phyloP scores from a whole-genome alignment of 1,140 invertebrate species.

The Trichonephila inaurata region DNA sequence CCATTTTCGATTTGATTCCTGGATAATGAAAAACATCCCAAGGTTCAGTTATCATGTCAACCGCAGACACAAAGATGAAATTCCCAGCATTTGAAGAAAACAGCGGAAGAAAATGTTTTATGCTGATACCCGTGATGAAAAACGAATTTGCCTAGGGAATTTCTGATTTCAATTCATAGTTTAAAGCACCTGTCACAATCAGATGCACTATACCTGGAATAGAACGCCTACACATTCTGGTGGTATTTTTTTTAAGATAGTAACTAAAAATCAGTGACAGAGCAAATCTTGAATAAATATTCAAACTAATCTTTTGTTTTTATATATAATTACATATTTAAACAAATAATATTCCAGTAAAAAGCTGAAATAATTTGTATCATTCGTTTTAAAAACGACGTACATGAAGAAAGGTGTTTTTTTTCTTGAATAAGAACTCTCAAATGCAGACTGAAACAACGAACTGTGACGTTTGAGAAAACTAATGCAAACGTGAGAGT shows the following conservation, averaged over 20 bases:
- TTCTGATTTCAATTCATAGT: neutral
- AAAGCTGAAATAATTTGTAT: too few relatives aligned
- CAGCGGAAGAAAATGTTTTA: neutral
- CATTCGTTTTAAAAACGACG: too few relatives aligned
- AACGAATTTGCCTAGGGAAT: neutral
- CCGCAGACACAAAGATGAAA: neutral
- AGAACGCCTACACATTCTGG: neutral
- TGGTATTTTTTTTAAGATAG: neutral
- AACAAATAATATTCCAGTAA: too few relatives aligned
- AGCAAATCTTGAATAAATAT: too few relatives aligned
- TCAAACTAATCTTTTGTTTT: too few relatives aligned
- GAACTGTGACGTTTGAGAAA: too few relatives aligned
- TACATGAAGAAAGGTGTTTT: too few relatives aligned
- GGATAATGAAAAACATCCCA: neutral
- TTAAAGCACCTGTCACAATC: neutral
- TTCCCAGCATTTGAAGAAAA: neutral
- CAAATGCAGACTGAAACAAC: too few relatives aligned
- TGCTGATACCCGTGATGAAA: neutral
- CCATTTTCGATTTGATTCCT: neutral
- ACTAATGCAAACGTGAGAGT: too few relatives aligned
- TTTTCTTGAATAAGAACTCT: too few relatives aligned
- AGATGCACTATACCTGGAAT: neutral
- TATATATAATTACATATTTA: too few relatives aligned
- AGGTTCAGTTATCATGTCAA: neutral
- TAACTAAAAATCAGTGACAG: neutral